A percentile compares a stretch with the other conserved stretches of the same genome.
These are phyloP conservation scores for Zonotrichia leucophrys DNA, from an alignment of 2,113 vertebrate species.

Conservation along the genomic window DNA sequence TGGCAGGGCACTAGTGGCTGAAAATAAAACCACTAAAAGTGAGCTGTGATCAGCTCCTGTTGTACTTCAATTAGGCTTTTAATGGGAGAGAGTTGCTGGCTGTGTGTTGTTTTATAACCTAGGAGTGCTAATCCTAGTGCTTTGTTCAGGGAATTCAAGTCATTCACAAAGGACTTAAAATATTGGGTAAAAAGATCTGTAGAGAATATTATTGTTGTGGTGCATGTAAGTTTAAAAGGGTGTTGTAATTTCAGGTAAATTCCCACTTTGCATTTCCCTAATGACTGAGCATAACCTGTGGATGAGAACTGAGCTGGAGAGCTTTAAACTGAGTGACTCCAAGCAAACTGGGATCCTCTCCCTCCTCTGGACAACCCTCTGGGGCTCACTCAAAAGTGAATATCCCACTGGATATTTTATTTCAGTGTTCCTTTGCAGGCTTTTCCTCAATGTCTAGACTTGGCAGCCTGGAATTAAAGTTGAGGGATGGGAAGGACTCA, in stretches of 20 bases:
- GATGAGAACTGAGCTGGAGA: neutral
- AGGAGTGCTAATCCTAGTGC: neutral
- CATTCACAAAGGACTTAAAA: neutral
- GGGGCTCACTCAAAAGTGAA: neutral
- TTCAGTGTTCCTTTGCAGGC: neutral
- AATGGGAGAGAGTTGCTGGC: neutral
- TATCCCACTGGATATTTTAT: neutral
- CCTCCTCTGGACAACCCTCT: neutral
- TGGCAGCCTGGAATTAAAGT: neutral
- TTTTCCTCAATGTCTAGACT: neutral
- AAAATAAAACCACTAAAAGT: neutral
- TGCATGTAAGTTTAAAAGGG: neutral
- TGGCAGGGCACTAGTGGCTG: neutral
- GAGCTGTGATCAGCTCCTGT: neutral
- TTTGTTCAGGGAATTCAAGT: neutral
- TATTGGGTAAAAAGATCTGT: neutral
- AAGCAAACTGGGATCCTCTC: neutral
- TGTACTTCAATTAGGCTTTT: neutral
- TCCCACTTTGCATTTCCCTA: neutral
- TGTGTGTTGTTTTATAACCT: neutral
- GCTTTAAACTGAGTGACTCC: neutral
- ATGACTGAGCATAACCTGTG: neutral
- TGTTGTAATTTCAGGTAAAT: neutral
- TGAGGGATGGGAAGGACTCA: neutral
- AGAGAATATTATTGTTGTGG: neutral